Conservation (phyloP, 2,113 vertebrate genomes). For the Lates calcarifer region DNA sequence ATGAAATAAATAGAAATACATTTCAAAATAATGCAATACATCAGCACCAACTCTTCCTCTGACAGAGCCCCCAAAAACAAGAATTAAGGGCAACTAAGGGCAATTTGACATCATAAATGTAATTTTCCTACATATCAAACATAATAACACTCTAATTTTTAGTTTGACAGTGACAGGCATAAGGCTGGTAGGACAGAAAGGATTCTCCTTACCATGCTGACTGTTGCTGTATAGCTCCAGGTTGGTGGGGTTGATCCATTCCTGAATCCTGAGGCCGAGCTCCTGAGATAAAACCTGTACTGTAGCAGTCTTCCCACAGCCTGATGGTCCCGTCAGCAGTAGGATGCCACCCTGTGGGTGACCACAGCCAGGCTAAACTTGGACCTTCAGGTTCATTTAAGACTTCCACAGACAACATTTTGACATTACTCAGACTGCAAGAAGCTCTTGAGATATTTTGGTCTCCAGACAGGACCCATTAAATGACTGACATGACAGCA, state of each 20-base stretch:
- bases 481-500: neutral
- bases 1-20: no score
- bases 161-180: neutral
- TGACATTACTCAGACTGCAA: neutral
- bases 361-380: neutral
- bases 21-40: neutral
- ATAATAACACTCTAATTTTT: neutral
- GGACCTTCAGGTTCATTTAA: neutral
- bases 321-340: constrained; percentile 92
- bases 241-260: constrained; percentile 93
- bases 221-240: constrained; percentile 84
- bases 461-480: neutral
- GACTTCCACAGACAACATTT: neutral
- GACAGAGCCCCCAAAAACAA: no score
- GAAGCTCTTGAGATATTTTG: neutral
- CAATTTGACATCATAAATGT: neutral
- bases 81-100: neutral
- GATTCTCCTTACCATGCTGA: constrained; percentile 83
- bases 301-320: constrained; percentile 95
- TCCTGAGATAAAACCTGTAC: constrained; percentile 88
- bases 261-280: constrained; percentile 88
- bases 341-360: constrained; percentile 87
- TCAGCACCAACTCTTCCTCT: neutral
- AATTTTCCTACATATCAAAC: neutral
- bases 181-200: neutral